Percentiles rank a stretch among this genome's conserved stretches.
Evolutionary conservation across 2,113 vertebrate species (phyloP).

Genomic region (Clinocottus analis): DNA sequence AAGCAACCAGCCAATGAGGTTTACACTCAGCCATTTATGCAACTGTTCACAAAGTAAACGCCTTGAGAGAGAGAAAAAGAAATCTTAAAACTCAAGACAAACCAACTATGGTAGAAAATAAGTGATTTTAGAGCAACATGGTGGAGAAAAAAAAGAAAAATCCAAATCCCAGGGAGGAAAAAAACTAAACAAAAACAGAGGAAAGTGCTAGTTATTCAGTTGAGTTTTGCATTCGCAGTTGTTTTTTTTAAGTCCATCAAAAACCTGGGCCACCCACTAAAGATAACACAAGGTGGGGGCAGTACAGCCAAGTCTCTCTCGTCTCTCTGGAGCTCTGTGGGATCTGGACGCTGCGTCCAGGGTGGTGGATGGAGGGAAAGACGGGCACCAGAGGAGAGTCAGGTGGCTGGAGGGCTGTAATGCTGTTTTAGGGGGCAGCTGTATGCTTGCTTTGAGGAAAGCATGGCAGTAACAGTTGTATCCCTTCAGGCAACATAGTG

Average conservation of each 20-base stretch:
- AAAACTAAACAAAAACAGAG: constrained; percentile 48
- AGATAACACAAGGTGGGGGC: constrained; percentile 49
- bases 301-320: constrained; percentile 53
- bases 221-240: constrained; percentile 70
- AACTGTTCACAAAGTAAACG: constrained; percentile 48
- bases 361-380: constrained; percentile 49
- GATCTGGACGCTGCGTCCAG: constrained; percentile 53
- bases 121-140: constrained; percentile 60
- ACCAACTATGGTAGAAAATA: constrained; percentile 69
- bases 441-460: constrained; percentile 60
- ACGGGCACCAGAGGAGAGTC: constrained; percentile 66
- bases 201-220: constrained; percentile 80
- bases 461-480: constrained; percentile 43
- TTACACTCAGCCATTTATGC: constrained; percentile 48
- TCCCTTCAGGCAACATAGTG: constrained; percentile 93
- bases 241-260: constrained; percentile 67
- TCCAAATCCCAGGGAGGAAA: constrained; percentile 40
- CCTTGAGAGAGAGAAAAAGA: constrained; percentile 28
- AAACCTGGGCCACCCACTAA: constrained; percentile 43
- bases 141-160: constrained; percentile 41
- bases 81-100: constrained; percentile 63
- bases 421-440: constrained; percentile 59
- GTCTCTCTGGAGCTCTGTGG: constrained; percentile 56
- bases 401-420: constrained; percentile 60
- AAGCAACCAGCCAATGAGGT: constrained; percentile 49